These are phyloP conservation scores for Etia nguti DNA, from an alignment of 2,113 vertebrate species.

Conservation along the genomic window DNA sequence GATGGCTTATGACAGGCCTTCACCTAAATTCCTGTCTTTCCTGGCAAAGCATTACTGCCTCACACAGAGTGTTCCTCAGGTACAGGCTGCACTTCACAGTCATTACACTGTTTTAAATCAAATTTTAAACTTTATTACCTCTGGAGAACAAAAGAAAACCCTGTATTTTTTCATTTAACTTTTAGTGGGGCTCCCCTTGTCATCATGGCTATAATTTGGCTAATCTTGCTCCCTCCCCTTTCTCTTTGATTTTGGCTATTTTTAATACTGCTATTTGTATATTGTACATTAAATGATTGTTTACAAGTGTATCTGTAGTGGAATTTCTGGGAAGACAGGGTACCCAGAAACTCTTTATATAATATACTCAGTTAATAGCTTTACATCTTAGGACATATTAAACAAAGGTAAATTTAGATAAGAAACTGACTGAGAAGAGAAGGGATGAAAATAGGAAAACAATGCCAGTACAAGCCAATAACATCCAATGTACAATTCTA, in stretches of 20 bases:
- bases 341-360: neutral
- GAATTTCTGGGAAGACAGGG: neutral
- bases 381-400: neutral
- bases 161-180: neutral
- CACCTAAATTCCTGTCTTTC: slow-evolving; percentile 83
- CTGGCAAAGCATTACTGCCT: slow-evolving; percentile 83
- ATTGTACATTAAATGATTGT: neutral
- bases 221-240: neutral
- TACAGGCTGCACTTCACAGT: slow-evolving; percentile 32
- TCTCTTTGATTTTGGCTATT: neutral
- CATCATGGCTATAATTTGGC: neutral
- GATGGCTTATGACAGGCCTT: slow-evolving; percentile 87
- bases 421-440: neutral
- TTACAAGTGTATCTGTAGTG: neutral
- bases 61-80: slow-evolving; percentile 84
- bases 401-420: neutral
- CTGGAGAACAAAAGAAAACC: neutral
- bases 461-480: neutral
- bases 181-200: neutral
- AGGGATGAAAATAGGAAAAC: neutral
- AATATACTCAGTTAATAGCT: neutral
- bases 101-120: neutral
- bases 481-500: neutral
- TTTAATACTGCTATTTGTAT: neutral
- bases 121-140: neutral